Evolutionary conservation across 2,797 vertebrate genomes (phyloP), one percentile per base, ranked within the genome.

Genomic region (Allobates femoralis): DNA sequence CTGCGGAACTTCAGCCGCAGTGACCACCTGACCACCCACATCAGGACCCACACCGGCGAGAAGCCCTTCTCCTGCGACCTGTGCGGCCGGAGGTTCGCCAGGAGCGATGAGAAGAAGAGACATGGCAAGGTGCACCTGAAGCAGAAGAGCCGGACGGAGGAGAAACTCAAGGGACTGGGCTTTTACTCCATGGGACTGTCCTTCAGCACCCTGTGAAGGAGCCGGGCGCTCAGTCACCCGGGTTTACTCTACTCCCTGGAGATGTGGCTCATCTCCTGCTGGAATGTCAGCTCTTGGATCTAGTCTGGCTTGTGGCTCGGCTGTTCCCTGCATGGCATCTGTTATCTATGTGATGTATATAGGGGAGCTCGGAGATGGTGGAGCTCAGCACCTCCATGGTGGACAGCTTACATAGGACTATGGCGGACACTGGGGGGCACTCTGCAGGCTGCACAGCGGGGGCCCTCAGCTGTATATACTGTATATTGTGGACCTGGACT

Each of bases 11-110:
- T 99, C 93, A 99, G 98, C 94, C 97, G 98, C 89, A 99, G 98
- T 74, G 98, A 99, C 90, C 98, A 99, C 94, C 96, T 99, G 56
- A 99, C 98, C 93, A 99, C 98, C 56, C 98, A 99, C 94, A 98
- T 98, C 90, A 94, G 98, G 92, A 99, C 98, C 88, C 98, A 99
- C 95, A 99, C 98, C 0, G 98, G 98, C 0, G 98, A 99, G 93
- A 99, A 99, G 89, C 98, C 98, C 77, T 99, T 99, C 80, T 98
- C 98, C 81, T 99, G 98, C 84, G 98, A 99, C 89, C 96, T 97
- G 76, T 99, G 98, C 84, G 98, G 98, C 89, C 97, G 98, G 86
- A 95, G 98, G 84, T 99, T 99, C 37, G 98, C 98, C 89, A 92
- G 98, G 81, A 96, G 95, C 86, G 98, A 99, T 69, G 98, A 99